Base-by-base conservation (phyloP, 2,113 vertebrate species). In the Oxygymnocypris stewartii region DNA sequence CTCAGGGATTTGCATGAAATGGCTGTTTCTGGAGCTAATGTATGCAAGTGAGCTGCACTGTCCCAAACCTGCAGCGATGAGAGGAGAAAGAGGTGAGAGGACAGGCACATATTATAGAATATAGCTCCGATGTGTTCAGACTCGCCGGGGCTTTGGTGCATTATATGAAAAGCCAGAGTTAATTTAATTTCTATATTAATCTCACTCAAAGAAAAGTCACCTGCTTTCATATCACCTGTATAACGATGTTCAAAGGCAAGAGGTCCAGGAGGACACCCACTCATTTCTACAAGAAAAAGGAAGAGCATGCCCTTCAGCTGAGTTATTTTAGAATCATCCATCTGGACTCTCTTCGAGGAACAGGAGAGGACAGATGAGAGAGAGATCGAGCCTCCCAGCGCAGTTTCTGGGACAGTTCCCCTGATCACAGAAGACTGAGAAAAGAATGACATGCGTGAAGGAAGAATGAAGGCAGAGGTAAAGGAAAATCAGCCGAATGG, bases 351-450 rank as follows among this genome's bases (percentile, higher is more conserved):
- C 65, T 89, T 77, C 25, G 54, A 86, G 67, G 37, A 51, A 73
- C 73, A 74, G 63, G 69, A 82, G 79, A 87, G 49, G 59, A 87
- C 37, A 87, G 76, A 69, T 75, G 74, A 85, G 73, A 65, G 61
- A 73, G 71, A 85, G 79, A 86, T 78, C 85, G 73, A 71, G 85
- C 49, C 63, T 85, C 63, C 54, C 28, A 63, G 63, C 11, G 2
- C 82, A 47, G 85, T 87, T 90, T 90, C 89, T 90, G 87, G 87
- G 85, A 83, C 89, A 88, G 63, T 79, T 88, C 82, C 82, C 87
- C 63, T 85, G 87, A 87, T 84, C 74, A 54, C 80, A 42, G n/a
- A 74, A 37, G 13, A 76, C 0, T 28, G 47, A 86, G 35, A 75
- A 77, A 79, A 75, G 67, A 87, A 84, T 65, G 77, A 88, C 69